Base-by-base conservation (phyloP, 1,140 invertebrate species). In the Drosophila sturtevanti region DNA sequence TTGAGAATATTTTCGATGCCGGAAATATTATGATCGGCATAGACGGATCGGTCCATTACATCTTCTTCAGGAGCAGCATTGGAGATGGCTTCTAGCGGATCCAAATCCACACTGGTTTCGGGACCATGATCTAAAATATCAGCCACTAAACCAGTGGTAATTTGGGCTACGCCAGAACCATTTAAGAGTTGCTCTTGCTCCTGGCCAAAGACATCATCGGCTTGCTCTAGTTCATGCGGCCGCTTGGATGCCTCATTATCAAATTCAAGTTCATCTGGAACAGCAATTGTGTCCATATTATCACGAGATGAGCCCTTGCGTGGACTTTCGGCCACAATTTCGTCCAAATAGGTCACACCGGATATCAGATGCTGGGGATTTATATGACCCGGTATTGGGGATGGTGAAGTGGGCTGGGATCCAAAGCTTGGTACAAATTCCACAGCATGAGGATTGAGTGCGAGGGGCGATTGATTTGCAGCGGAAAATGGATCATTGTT, bases 1-100 rank as follows among this genome's bases (percentile, higher is more conserved):
- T 91, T 91, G 0, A 91, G 48, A n/a, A 91, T 84, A 38, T 91
- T 86, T 56, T 89, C 82, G n/a, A 91, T 91, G 18, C 73, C 69
- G 4, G 75, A 44, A 1, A 11, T 11, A 21, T 77, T 77, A 1
- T 72, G 58, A 12, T 81, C 75, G 10, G 52, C 69, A 66, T 90
- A 90, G 4, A 90, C 69, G 1, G 87, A 90, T 27, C 68, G 68
- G 22, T 90, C 87, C 87, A 90, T 90, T 10, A 90, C 74, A 35
- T 87, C 81, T 12, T 74, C 75, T 10, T 54, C 12, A 31, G 24
- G 7, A 21, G 48, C 16, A 18, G 21, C n/a, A n/a, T n/a, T 77
- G 55, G 18, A 7, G 6, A 31, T 31, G 7, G 64, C 38, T n/a
- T 75, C 61, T 2, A 63, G 54, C 7, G 64, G 35, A 9, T 91